Evolutionary conservation across 2,797 vertebrate genomes (phyloP), one percentile per base, ranked within the genome.

Genomic region (Oryzias sinensis): DNA sequence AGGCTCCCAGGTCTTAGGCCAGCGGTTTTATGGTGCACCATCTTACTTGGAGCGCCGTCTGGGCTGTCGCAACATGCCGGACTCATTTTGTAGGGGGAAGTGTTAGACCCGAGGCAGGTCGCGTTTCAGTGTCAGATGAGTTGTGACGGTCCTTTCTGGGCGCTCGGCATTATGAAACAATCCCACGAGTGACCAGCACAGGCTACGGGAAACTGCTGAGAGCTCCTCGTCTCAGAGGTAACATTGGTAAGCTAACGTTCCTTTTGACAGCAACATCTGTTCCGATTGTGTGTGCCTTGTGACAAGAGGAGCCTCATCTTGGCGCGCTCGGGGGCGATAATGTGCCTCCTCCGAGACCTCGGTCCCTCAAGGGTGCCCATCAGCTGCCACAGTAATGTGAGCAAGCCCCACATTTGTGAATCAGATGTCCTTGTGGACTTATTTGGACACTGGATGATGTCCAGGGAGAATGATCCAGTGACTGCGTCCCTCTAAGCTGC

Each of bases 371-470:
- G 0, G 0, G 4, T 59, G 45, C 17, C 41, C 56, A 60, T 53
- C 40, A 42, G 55, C 50, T n/a, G 68, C 0, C 1, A 49, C 9
- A 18, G 78, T 62, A 73, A 77, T 40, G 53, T 41, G 63, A 82
- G 80, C 6, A 14, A 72, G 65, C 58, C 24, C 59, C 54, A 71
- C 78, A 62, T 82, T 84, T 83, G 69, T 89, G 75, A 87, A 89
- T 86, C 80, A 58, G 79, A 85, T 74, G 85, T 70, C 89, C 84
- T 87, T 73, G 85, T 78, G 82, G 85, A 87, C 88, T 86, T 89
- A 91, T 90, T 87, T 87, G 88, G 87, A 86, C 81, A 84, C 80
- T 87, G 89, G 88, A 86, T 49, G 68, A 29, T 1, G 2, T 83
- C 82, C 88, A 89, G 72, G 6, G 1, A 59, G 69, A 47, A 72